These are phyloP conservation scores for Peromyscus eremicus DNA, from an alignment of 2,797 vertebrate genomes.

Conservation along the genomic window DNA sequence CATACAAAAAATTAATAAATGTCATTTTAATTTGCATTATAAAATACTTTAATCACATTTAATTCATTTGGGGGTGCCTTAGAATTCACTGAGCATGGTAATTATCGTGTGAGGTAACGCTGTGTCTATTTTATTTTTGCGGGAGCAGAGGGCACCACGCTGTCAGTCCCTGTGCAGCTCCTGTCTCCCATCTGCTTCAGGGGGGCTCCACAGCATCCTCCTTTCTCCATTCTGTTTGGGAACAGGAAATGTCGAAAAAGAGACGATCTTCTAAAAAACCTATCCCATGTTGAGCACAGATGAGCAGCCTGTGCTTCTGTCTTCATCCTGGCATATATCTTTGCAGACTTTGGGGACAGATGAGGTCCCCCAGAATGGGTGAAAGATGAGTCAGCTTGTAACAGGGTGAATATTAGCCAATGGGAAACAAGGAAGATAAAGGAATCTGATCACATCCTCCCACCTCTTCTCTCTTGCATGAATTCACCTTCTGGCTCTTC, in stretches of 20 bases:
- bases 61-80: neutral
- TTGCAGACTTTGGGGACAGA: neutral
- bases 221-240: neutral
- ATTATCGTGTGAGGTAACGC: neutral
- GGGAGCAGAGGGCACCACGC: neutral
- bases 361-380: neutral
- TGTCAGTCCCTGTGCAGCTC: neutral
- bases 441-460: neutral
- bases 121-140: neutral
- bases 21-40: neutral
- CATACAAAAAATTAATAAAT: neutral
- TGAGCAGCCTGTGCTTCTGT: neutral
- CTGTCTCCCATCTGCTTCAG: neutral
- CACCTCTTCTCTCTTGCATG: neutral
- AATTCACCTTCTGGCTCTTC: neutral
- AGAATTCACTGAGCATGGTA: neutral
- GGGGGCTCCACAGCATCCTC: neutral
- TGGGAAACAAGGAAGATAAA: neutral
- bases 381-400: neutral
- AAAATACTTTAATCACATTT: neutral
- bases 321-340: neutral
- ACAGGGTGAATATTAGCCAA: neutral
- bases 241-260: neutral
- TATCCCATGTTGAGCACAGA: accelerated
- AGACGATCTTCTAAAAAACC: neutral